Conservation (phyloP, 2,888 invertebrate genomes). For the Venustoraphidia nigricollis region DNA sequence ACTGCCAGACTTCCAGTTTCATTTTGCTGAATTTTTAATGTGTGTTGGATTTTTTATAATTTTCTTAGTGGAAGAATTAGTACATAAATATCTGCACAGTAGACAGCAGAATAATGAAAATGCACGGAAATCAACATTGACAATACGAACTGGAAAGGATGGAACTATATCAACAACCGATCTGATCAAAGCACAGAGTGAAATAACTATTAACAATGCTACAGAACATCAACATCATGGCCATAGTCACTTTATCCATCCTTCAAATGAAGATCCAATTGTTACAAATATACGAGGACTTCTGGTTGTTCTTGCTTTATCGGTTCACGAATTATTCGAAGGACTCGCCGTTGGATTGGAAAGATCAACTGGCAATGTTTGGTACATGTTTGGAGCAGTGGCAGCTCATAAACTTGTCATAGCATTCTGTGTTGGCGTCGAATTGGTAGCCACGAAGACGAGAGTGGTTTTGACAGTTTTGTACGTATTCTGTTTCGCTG, state of each 20-base stretch:
- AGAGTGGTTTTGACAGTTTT: conserved; percentile 41
- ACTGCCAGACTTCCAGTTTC: conserved; percentile 38
- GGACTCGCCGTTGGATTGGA: conserved; percentile 72
- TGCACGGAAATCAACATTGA: conserved; percentile 1
- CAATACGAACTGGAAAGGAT: conserved; percentile 12
- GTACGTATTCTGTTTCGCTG: conserved; percentile 60
- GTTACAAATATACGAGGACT: conserved; percentile 44
- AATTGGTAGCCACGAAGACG: conserved; percentile 57
- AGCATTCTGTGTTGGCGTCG: conserved; percentile 77
- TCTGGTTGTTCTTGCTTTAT: conserved; percentile 66
- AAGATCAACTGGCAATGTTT: conserved; percentile 39
- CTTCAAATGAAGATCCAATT: conserved; percentile 17
- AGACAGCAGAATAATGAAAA: conserved; percentile 16
- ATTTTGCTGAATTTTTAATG: conserved; percentile 54
- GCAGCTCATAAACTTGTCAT: conserved; percentile 76
- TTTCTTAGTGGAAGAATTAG: conserved; percentile 66
- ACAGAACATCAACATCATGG: conserved; percentile 12
- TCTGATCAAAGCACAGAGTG: conserved; percentile 2
- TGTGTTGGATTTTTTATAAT: conserved; percentile 62
- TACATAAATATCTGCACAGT: conserved; percentile 49
- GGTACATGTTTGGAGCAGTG: conserved; percentile 73
- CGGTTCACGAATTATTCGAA: conserved; percentile 76
- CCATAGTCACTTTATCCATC: conserved; percentile 19
- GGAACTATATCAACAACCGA: conserved; percentile 14
- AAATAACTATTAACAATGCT: conserved; percentile 2